These are phyloP conservation scores for Trissolcus japonicus DNA, from an alignment of 2,888 invertebrate genomes.

Conservation along the genomic window DNA sequence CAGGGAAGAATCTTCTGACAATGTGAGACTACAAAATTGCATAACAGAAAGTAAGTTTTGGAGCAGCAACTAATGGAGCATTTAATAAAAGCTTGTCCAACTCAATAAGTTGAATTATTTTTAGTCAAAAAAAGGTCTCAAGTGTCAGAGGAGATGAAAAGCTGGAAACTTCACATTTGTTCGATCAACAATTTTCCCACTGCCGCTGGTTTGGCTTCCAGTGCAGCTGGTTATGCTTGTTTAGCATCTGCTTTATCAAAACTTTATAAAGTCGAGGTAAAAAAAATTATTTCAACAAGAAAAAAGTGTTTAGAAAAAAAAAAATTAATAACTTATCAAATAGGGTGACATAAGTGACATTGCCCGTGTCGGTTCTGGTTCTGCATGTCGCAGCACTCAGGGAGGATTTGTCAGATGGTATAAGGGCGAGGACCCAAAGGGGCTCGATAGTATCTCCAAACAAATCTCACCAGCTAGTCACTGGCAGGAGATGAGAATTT, in stretches of 20 bases:
- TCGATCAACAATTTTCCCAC: slow-evolving; percentile 99
- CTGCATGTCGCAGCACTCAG: slow-evolving; percentile 95
- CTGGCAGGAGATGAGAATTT: slow-evolving; percentile 93
- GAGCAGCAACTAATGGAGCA: not conserved
- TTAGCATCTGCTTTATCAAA: slow-evolving; percentile 83
- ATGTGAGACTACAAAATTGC: slow-evolving; percentile 86
- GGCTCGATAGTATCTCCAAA: slow-evolving; percentile 86
- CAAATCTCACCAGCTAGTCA: slow-evolving; percentile 85
- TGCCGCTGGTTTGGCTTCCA: slow-evolving; percentile 97
- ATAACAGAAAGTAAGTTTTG: slow-evolving; percentile 81
- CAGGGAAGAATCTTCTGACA: slow-evolving; percentile 85
- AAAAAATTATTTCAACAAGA: slow-evolving; percentile 10
- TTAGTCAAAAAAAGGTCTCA: slow-evolving; percentile 78
- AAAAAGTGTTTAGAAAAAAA: not conserved
- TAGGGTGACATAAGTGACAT: slow-evolving; percentile 85
- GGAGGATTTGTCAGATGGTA: slow-evolving; percentile 98
- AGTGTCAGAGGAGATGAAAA: slow-evolving; percentile 72
- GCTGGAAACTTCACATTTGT: slow-evolving; percentile 88
- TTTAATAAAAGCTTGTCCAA: not conserved
- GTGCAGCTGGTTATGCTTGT: slow-evolving; percentile 98
- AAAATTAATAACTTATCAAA: slow-evolving; percentile 2
- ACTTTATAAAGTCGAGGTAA: slow-evolving; percentile 84
- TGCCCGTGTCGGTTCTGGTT: slow-evolving; percentile 94
- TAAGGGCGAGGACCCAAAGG: slow-evolving; percentile 81
- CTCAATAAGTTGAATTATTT: slow-evolving; percentile 23